Evolutionary conservation across 2,888 invertebrate species (phyloP).

Genomic region (Craniophora ligustri): DNA sequence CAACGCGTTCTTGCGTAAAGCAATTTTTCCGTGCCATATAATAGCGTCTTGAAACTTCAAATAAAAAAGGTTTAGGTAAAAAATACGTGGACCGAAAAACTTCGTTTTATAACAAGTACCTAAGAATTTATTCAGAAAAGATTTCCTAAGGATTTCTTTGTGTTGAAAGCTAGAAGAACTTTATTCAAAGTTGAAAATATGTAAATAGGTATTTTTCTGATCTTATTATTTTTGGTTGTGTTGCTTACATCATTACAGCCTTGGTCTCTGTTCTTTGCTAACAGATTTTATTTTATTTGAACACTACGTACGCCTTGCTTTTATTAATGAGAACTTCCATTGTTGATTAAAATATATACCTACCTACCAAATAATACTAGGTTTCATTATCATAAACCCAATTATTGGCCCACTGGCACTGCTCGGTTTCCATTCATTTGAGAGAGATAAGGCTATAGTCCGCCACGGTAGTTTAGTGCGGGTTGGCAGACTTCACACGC

Average conservation of each 20-base stretch:
- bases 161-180: constrained; percentile 11
- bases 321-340: too few relatives aligned
- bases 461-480: too few relatives aligned
- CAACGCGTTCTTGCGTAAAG: constrained; percentile 14
- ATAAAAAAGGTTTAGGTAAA: constrained; percentile 10
- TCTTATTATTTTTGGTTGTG: constrained; percentile 12
- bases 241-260: background rate
- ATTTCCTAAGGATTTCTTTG: constrained; percentile 14
- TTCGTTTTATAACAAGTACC: constrained; percentile 21
- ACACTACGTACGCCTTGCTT: too few relatives aligned
- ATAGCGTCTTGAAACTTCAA: constrained; percentile 10
- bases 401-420: too few relatives aligned
- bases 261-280: too few relatives aligned
- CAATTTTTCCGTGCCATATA: constrained; percentile 8
- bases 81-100: constrained; percentile 14
- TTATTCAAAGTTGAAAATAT: constrained; percentile 26
- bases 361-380: too few relatives aligned
- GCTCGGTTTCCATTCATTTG: too few relatives aligned
- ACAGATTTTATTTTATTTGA: too few relatives aligned
- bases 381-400: too few relatives aligned
- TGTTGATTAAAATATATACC: too few relatives aligned
- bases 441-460: too few relatives aligned
- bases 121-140: constrained; percentile 36
- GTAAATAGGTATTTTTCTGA: constrained; percentile 22
- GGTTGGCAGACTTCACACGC: too few relatives aligned